Base-by-base conservation (phyloP, 1,140 invertebrate species). In the Orussus abietinus region DNA sequence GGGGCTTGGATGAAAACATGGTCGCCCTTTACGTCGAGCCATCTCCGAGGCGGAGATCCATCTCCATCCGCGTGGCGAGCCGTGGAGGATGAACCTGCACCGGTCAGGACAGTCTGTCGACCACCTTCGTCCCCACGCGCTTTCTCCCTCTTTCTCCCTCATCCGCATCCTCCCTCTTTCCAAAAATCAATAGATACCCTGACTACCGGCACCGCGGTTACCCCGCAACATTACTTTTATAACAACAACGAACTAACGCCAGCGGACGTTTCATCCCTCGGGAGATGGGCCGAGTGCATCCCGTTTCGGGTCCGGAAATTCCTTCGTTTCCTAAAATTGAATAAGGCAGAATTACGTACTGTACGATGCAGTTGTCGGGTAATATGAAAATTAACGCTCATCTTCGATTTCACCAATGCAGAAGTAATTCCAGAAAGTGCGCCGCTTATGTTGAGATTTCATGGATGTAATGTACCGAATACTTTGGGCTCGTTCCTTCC, bases 141-240 rank as follows among this genome's bases (percentile, higher is more conserved):
- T 55, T 44, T 51, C 42, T 54, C 52, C 32, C 49, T 56, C 53
- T 50, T 50, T 48, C 47, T 38, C n/a, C 22, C 48, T 47, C 50
- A 44, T 51, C 31, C 47, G 52, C 50, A 38, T 50, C 49, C 51
- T 62, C 49, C 53, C 57, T 51, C 53, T 55, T 53, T 58, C 53
- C 55, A 56, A 63, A 68, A 68, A 68, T 66, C 64, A 68, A 68
- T 68, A 68, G 53, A 30, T 57, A 53, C 51, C 51, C 47, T 49
- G 50, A 49, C 58, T 54, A 45, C 49, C 45, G 50, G 20, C 49
- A 56, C 52, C 51, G 38, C 30, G 38, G 48, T 44, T 40, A n/a
- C n/a, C n/a, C n/a, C n/a, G n/a, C n/a, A n/a, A n/a, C n/a, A n/a
- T n/a, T n/a, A n/a, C n/a, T n/a, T n/a, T n/a, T n/a, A n/a, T n/a